Percentiles rank a stretch among this genome's conserved stretches.
Conservation (phyloP, 2,888 invertebrate species). For the Allacma fusca region DNA sequence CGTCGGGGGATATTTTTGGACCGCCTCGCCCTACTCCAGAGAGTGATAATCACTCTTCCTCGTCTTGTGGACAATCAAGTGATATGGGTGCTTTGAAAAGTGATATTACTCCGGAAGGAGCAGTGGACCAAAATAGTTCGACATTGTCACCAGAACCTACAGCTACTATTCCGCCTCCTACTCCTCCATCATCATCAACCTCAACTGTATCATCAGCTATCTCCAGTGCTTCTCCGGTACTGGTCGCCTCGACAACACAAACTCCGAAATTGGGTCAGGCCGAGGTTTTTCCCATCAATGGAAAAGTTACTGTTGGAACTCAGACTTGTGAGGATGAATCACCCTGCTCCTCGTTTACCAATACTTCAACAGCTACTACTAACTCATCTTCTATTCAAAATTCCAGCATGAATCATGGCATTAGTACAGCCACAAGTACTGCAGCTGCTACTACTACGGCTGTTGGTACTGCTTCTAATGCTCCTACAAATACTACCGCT, state of each 20-base stretch:
- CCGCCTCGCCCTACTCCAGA: conserved; percentile 41
- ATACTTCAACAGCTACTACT: conserved; percentile 31
- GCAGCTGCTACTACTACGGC: background rate
- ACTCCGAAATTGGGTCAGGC: background rate
- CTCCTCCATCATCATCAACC: background rate
- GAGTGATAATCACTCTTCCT: conserved; percentile 38
- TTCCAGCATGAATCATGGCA: conserved; percentile 23
- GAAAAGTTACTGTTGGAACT: conserved; percentile 81
- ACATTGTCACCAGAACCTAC: conserved; percentile 4
- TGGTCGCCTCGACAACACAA: background rate
- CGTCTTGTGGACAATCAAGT: conserved; percentile 36
- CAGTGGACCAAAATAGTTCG: conserved; percentile 35
- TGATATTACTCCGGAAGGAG: conserved; percentile 41
- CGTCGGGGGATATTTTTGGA: conserved; percentile 60
- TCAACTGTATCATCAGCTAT: background rate
- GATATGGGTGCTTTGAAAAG: conserved; percentile 44
- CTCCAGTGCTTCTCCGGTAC: background rate
- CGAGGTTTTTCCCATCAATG: conserved; percentile 35
- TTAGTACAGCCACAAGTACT: conserved; percentile 16
- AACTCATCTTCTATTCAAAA: conserved; percentile 29
- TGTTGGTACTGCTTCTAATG: background rate
- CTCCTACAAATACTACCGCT: background rate
- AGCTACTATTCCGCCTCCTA: background rate
- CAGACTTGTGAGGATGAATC: conserved; percentile 84
- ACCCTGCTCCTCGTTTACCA: conserved; percentile 64